phyloP scores from a whole-genome alignment of 2,113 vertebrate species.

The Rousettus leschenaultii region DNA sequence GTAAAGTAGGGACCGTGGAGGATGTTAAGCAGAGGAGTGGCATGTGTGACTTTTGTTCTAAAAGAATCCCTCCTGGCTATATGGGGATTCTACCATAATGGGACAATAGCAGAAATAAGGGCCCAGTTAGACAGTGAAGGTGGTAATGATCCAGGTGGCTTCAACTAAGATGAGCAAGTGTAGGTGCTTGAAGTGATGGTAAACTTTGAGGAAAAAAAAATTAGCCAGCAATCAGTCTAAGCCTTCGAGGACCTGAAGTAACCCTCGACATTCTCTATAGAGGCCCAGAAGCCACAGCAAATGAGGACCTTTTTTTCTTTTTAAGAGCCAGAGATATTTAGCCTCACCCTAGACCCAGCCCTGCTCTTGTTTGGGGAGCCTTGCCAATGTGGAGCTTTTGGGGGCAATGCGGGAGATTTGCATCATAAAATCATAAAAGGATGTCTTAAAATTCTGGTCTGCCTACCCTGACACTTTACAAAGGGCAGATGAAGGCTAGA shows the following conservation, averaged over 20 bases:
- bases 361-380: too few species aligned
- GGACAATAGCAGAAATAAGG: not conserved
- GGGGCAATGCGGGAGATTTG: rapidly evolving
- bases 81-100: not conserved
- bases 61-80: not conserved
- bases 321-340: not conserved
- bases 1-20: not conserved
- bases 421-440: not conserved
- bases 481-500: not conserved
- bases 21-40: not conserved
- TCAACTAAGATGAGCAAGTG: not conserved
- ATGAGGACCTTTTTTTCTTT: not conserved
- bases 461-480: too few species aligned
- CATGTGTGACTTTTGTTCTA: not conserved
- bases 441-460: not conserved
- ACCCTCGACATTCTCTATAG: not conserved
- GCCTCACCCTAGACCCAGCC: not conserved
- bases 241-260: not conserved
- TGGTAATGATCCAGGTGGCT: not conserved
- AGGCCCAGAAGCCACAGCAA: not conserved
- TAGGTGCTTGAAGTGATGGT: not conserved
- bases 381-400: not conserved
- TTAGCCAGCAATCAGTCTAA: not conserved
- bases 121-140: not conserved
- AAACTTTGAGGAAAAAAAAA: not conserved